Percentiles rank a stretch among this genome's conserved stretches.
phyloP scores from a whole-genome alignment of 92 coral and sea anemone species.

The Meandrina meandrites region DNA sequence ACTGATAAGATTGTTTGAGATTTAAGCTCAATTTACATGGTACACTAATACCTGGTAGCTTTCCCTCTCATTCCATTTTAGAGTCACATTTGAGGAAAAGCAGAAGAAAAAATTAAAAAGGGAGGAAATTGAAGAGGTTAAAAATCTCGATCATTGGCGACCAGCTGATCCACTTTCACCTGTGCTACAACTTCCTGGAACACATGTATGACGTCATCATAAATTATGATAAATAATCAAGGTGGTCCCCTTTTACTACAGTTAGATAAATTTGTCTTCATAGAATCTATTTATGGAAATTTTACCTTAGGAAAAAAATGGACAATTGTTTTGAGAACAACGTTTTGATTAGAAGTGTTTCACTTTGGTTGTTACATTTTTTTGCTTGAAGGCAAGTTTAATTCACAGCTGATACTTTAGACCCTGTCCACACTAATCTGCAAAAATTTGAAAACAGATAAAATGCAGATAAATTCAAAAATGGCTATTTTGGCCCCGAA shows the following conservation, averaged over 20 bases:
- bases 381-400: too few species aligned
- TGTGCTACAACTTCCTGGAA: constrained; percentile 61
- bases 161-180: constrained; percentile 81
- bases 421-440: too few species aligned
- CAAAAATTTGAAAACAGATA: too few species aligned
- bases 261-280: neutral
- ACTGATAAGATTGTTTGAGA: neutral
- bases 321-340: neutral
- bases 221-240: too few species aligned
- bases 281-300: constrained; percentile 16
- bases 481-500: too few species aligned
- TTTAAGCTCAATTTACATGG: neutral
- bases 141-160: constrained; percentile 79
- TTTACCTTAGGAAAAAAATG: neutral
- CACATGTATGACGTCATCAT: constrained; percentile 29
- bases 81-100: constrained; percentile 76
- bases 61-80: constrained; percentile 2
- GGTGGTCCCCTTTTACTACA: too few species aligned
- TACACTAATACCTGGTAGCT: neutral
- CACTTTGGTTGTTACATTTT: neutral
- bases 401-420: neutral
- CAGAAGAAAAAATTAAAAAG: constrained; percentile 57
- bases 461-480: too few species aligned
- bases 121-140: constrained; percentile 81
- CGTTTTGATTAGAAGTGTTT: too few species aligned